These are phyloP conservation scores for Egretta garzetta DNA, from an alignment of 2,113 vertebrate species.

Conservation along the genomic window DNA sequence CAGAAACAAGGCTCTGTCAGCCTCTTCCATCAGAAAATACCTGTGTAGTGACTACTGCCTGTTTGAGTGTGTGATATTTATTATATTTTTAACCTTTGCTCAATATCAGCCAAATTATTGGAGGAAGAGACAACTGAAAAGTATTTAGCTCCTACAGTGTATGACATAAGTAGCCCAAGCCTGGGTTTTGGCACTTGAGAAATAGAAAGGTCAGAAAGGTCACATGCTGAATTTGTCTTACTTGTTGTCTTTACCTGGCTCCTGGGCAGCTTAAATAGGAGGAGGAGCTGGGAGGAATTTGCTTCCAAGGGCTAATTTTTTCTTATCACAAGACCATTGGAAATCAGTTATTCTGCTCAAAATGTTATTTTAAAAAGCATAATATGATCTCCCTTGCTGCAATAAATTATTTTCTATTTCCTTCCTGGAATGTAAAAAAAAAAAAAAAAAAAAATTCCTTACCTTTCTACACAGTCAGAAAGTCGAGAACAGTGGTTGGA, in stretches of 20 bases:
- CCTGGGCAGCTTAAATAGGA: neutral
- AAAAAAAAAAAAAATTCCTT: neutral
- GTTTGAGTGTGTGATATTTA: neutral
- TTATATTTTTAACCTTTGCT: neutral
- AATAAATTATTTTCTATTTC: neutral
- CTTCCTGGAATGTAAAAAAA: neutral
- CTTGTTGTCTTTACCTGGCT: neutral
- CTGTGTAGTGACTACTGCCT: neutral
- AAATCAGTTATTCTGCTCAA: neutral
- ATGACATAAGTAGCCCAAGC: neutral
- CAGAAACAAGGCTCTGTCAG: neutral
- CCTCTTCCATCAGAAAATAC: neutral
- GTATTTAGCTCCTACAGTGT: neutral
- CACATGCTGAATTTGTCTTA: neutral
- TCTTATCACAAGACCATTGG: neutral
- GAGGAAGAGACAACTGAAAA: neutral
- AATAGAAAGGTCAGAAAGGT: neutral
- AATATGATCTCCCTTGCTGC: neutral
- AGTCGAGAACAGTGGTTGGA: conserved; percentile 93
- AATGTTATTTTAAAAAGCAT: neutral
- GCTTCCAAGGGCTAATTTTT: neutral
- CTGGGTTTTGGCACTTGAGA: neutral
- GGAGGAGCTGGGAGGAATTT: neutral
- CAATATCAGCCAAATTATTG: neutral
- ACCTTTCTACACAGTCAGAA: conserved; percentile 95